Evolutionary conservation across 2,888 invertebrate species (phyloP), one percentile per base, ranked within the genome.

Genomic region (Ormyrus pomaceus): DNA sequence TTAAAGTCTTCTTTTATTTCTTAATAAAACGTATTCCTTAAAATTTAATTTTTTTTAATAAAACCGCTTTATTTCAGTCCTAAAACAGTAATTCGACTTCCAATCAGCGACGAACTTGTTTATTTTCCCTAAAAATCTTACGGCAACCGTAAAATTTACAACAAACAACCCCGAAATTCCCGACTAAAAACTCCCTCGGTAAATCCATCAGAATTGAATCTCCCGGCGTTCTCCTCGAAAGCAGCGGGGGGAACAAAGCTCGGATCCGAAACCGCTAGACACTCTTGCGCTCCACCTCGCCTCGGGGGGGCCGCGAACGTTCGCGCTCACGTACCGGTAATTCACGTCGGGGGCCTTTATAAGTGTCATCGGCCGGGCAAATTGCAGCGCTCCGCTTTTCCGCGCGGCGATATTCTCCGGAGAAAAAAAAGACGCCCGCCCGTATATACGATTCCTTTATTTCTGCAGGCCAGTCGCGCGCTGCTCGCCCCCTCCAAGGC

Each of bases 321-420:
- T 48, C 53, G 13, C 19, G 19, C 19, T 19, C 19, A 19, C 19
- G 19, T 13, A 11, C 51, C 53, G 70, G 56, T 71, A 77, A 77
- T 77, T 77, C 76, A 65, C 66, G 45, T 66, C 61, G 61, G n/a
- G n/a, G 55, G 13, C 61, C 66, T 66, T 72, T 72, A 66, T 19
- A 73, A 78, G 68, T 78, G 78, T 73, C 78, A 73, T 66, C 62
- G 73, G 48, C 73, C 79, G 73, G 58, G 74, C 69, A 73, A 79
- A 79, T 73, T 79, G 73, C 62, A 62, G 48, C 45, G 46, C 7
- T n/a, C 51, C 56, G 19, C 61, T 51, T 70, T 10, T 34, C 55
- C 45, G 34, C 70, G 64, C 64, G 64, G 19, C 19, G 19, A 19
- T 19, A 19, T 19, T 19, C 19, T 19, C 19, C 19, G 1, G 19